Evolutionary conservation across 1,140 invertebrate species (phyloP).

Genomic region (Hylaeus volcanicus): DNA sequence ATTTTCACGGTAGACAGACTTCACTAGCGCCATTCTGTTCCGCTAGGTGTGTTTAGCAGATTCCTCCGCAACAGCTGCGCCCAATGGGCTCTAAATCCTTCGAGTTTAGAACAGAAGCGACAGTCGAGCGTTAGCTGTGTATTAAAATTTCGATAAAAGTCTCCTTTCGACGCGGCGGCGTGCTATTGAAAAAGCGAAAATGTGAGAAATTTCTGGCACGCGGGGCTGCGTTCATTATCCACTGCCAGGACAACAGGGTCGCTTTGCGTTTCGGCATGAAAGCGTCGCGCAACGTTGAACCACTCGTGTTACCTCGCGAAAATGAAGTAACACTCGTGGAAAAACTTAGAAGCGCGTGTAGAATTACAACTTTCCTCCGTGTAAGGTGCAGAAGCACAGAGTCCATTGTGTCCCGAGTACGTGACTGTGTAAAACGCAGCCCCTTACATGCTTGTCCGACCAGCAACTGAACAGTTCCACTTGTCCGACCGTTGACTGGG

Average conservation of each 20-base stretch:
- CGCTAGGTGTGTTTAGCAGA: not conserved
- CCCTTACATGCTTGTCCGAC: no score
- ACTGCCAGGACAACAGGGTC: not conserved
- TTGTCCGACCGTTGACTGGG: no score
- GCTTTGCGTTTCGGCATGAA: not conserved
- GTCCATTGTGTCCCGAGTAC: no score
- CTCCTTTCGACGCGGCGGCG: no score
- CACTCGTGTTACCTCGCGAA: not conserved
- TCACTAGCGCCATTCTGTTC: not conserved
- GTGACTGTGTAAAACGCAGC: no score
- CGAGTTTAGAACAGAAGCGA: not conserved
- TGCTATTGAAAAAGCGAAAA: not conserved
- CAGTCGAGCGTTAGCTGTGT: not conserved
- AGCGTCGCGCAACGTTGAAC: not conserved
- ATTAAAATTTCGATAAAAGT: not conserved
- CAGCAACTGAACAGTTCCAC: no score
- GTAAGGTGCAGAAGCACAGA: no score
- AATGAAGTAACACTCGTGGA: not conserved
- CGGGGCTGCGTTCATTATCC: conserved; percentile 1
- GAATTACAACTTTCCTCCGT: not conserved
- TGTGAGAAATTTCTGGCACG: not conserved
- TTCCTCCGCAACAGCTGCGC: not conserved
- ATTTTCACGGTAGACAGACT: not conserved
- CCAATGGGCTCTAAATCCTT: not conserved
- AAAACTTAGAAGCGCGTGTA: not conserved